Evolutionary conservation across 2,888 invertebrate species (phyloP).

Genomic region (Conistra vaccinii): DNA sequence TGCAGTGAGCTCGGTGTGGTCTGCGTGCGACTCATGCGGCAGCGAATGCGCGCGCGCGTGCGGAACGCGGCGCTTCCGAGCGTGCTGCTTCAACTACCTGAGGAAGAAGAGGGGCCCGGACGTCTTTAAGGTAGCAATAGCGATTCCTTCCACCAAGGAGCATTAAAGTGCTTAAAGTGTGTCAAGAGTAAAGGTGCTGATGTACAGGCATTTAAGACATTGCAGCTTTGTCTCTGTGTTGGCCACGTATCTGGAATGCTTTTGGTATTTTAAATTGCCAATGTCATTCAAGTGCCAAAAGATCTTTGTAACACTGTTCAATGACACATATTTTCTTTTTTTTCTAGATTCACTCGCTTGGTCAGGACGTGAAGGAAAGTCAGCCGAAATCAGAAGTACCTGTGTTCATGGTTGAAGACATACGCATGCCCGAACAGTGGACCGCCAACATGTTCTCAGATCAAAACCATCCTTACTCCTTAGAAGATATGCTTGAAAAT

Average conservation of each 20-base stretch:
- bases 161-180: background rate
- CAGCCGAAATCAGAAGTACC: conserved; percentile 7
- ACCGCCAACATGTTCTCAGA: background rate
- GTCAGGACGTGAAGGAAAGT: conserved; percentile 6
- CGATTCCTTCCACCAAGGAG: background rate
- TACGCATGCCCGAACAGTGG: conserved; percentile 17
- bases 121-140: conserved; percentile 24
- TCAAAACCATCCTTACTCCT: conserved; percentile 31
- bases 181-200: too few species aligned
- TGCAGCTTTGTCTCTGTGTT: background rate
- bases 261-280: too few species aligned
- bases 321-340: too few species aligned
- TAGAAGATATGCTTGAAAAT: conserved; percentile 46
- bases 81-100: conserved; percentile 92
- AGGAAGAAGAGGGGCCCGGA: conserved; percentile 73
- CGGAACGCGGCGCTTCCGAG: conserved; percentile 91
- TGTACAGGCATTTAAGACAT: background rate
- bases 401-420: background rate
- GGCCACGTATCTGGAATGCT: background rate
- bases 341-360: conserved; percentile 12
- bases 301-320: background rate
- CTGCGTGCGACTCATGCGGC: conserved; percentile 86
- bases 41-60: conserved; percentile 91
- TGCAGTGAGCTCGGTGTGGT: conserved; percentile 44
- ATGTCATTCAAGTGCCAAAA: background rate